Evolutionary conservation across 2,888 invertebrate genomes (phyloP), one percentile per base, ranked within the genome.

Genomic region (Agonopterix heracliana): DNA sequence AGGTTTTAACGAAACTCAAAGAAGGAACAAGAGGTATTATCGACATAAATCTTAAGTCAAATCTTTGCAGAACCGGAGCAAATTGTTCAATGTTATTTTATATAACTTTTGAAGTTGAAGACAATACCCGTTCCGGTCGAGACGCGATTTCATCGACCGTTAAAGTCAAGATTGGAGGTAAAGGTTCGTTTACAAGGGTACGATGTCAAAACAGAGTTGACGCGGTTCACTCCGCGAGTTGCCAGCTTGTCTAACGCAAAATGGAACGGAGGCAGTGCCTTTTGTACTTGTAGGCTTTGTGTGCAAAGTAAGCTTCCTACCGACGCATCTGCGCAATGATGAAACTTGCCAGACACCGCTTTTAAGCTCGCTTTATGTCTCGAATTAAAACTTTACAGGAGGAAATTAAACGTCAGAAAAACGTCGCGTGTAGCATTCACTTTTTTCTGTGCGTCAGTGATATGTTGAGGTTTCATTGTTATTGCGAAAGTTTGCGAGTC

Each of bases 341-440:
- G 87, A 87, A 88, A 87, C 87, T 88, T 86, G 83, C 85, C 84
- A 88, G 87, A 88, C 87, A 78, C 71, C 75, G 86, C 83, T 87
- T 85, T 83, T 78, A 82, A 84, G 81, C 78, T 70, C 78, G 78
- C 82, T 84, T 78, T 82, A 81, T 78, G 78, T 82, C 81, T 78
- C 76, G 75, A 86, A 87, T 87, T 86, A 87, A 84, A 88, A 86
- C 83, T 86, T 84, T 82, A 80, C 80, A 73, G 72, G 66, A 77
- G 82, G 81, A 85, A 85, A 87, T 87, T 84, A 83, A 83, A 81
- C 78, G 79, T 78, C 74, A 72, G 67, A 79, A 81, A 81, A 83
- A 80, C 75, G 62, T 61, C 66, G 59, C 64, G 64, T 63, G 62
- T 66, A 64, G 61, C 63, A 63, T 59, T 59, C 53, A 36, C 36